Base-by-base conservation (phyloP, 2,888 invertebrate genomes). In the Drosophila histrio region DNA sequence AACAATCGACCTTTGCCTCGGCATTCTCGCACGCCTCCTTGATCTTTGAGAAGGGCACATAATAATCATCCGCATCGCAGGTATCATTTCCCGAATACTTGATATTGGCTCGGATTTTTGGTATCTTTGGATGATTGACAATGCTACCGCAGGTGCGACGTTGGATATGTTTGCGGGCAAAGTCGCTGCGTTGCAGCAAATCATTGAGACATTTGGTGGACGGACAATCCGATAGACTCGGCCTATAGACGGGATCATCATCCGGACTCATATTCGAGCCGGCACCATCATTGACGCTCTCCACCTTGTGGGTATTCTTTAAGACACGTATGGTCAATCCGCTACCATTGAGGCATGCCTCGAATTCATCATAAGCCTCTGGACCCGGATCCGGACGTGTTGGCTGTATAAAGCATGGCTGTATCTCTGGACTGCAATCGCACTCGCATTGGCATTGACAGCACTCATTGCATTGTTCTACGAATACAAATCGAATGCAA, bases 361-460 rank as follows among this genome's bases (percentile, higher is more conserved):
- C 91, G 60, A 92, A 92, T 64, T 91, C 91, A 36, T 92, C 91
- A 43, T 90, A 92, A 3, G 89, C 90, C 13, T 91, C 91, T 0
- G 90, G 89, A 6, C 90, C 89, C n/a, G 88, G 88, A 22, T 89
- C 85, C 0, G 82, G 88, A 21, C 67, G 70, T 6, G 77, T 60
- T 1, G 72, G 77, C 21, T 78, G 72, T 21, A 89, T 74, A 52
- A 89, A 88, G 62, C 91, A 91, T 0, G 90, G 72, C 39, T 63
- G 63, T 15, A 73, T 76, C 53, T 73, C 72, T 0, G 72, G 71
- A 66, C 85, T 83, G 41, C 85, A 90, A 22, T 85, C 54, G 65
- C 82, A 78, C 5, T 68, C 62, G 56, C 64, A 73, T 15, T 36
- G 38, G 44, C 75, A 72, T 70, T 77, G 19, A 57, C 87, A 69